Evolutionary conservation across 2,113 vertebrate species (phyloP), one percentile per base, ranked within the genome.

Genomic region (Xyrauchen texanus): DNA sequence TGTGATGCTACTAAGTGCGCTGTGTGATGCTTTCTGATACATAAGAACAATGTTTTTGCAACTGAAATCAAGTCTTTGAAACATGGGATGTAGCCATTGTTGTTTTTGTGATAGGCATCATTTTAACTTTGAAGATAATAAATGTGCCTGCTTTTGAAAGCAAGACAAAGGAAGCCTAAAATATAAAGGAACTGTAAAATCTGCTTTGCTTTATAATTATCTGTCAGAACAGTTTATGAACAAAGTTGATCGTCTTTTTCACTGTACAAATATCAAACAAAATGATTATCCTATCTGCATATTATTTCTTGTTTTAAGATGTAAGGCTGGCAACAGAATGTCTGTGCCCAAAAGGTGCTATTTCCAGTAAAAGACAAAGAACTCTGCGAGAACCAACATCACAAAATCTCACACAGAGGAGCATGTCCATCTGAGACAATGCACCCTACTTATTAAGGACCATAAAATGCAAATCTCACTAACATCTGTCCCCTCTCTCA

Each of bases 171-270:
- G 13, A 13, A 45, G 8, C 44, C 0, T 11, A 44, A 64, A 66
- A 76, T 45, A 34, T 76, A 76, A 15, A 76, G 73, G 2, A 76
- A 55, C 2, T 65, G 61, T 66, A 66, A 65, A 65, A 15, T 15
- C 61, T 44, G n/a, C 73, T 52, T 52, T 11, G 49, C 47, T 9
- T 15, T 76, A 76, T 76, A 76, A 76, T 76, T 76, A 76, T 45
- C 60, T 76, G 61, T 76, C 73, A 76, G 9, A 76, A 55, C 11
- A 65, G 12, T 16, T 65, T 53, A 44, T 6, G 65, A 62, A 65
- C 12, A 45, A 64, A 53, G 9, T 34, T 8, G 0, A 15, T 45
- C 5, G 34, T 11, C 62, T 76, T 7, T 15, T 58, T 58, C 4
- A 15, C 55, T 58, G 55, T 3, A 6, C 21, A 34, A 34, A 34